Conservation (phyloP, 2,797 vertebrate species). For the Pristis pectinata region DNA sequence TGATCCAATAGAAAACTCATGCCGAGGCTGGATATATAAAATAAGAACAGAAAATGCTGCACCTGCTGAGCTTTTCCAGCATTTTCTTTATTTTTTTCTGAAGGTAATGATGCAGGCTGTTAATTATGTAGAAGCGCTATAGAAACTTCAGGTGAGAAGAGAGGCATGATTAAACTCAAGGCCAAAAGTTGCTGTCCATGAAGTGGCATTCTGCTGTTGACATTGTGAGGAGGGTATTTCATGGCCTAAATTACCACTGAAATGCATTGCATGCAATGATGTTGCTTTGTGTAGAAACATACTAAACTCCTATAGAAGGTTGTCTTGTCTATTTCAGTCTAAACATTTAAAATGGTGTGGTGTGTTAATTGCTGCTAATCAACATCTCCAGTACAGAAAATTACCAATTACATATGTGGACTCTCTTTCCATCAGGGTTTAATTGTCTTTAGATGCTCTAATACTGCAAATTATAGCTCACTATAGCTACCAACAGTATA, state of each 20-base stretch:
- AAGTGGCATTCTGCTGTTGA: background rate
- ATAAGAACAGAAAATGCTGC: too few relatives aligned
- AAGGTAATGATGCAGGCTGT: background rate
- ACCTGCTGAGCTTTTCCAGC: too few relatives aligned
- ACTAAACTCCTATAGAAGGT: background rate
- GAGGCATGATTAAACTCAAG: background rate
- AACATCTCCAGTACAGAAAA: background rate
- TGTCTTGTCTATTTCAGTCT: background rate
- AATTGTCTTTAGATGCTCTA: background rate
- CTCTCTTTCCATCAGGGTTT: background rate
- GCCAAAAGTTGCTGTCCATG: background rate
- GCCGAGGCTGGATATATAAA: too few relatives aligned
- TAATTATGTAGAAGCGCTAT: background rate
- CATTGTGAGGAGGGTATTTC: background rate
- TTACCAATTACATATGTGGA: background rate
- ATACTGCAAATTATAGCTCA: background rate
- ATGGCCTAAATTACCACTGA: background rate
- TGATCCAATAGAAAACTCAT: too few relatives aligned
- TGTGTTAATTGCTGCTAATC: background rate
- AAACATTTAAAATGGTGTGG: background rate
- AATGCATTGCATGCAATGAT: background rate
- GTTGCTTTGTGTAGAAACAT: background rate
- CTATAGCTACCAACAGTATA: background rate
- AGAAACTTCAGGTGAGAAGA: background rate
- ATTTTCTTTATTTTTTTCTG: too few relatives aligned